These are phyloP conservation scores for Tauraco hartlaubi DNA, from an alignment of 2,797 vertebrate genomes.

Conservation along the genomic window DNA sequence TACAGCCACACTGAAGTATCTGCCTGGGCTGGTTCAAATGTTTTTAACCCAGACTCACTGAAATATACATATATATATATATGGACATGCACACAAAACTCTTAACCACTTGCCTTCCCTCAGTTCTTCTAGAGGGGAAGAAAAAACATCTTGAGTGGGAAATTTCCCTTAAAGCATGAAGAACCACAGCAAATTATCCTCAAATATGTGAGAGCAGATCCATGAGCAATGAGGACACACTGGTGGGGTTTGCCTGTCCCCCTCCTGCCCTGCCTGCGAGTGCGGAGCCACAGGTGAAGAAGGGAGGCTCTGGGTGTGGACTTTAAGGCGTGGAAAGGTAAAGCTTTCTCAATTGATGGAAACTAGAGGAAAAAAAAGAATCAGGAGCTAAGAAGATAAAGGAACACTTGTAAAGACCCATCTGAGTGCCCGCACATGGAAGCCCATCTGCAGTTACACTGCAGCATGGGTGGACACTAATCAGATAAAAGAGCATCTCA, in stretches of 20 bases:
- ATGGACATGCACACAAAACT: background rate
- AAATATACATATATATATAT: no score
- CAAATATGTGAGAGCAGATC: background rate
- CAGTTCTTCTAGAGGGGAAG: background rate
- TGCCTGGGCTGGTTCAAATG: background rate
- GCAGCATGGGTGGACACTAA: no score
- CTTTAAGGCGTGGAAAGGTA: background rate
- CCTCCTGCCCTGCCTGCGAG: background rate
- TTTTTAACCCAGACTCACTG: background rate
- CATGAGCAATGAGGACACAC: background rate
- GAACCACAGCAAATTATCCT: background rate
- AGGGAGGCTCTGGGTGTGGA: background rate
- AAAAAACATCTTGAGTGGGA: background rate
- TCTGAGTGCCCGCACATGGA: background rate
- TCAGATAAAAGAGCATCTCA: accelerated
- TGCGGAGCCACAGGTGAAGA: accelerated
- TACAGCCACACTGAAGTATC: background rate
- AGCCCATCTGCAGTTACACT: background rate
- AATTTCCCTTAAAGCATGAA: background rate
- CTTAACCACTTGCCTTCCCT: background rate
- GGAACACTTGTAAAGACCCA: background rate
- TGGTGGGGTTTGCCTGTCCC: background rate
- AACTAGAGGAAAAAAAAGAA: background rate
- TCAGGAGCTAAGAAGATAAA: background rate
- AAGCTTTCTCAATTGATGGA: background rate